phyloP scores from a whole-genome alignment of 2,888 invertebrate genomes.

The Apotomis turbidana region DNA sequence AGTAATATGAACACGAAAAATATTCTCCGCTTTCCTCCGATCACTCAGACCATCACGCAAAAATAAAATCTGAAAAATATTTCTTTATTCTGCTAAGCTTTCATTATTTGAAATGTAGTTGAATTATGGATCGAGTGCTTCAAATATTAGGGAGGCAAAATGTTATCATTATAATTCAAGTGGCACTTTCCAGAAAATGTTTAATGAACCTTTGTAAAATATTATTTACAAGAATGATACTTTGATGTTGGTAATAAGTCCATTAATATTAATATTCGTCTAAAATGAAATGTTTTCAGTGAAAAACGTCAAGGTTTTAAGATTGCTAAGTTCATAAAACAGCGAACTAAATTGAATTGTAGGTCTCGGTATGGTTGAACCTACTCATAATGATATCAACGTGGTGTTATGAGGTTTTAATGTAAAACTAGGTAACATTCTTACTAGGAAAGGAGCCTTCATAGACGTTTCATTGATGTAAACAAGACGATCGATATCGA shows the following conservation, averaged over 20 bases:
- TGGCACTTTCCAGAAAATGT: slow-evolving; percentile 7
- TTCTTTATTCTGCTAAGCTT: slow-evolving; percentile 63
- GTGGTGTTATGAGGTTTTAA: too few relatives aligned
- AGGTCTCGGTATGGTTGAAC: too few relatives aligned
- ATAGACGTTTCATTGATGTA: too few relatives aligned
- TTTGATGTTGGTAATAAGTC: slow-evolving; percentile 16
- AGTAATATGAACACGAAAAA: not conserved
- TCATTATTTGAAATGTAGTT: slow-evolving; percentile 61
- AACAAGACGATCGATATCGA: too few relatives aligned
- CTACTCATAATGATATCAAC: too few relatives aligned
- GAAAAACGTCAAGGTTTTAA: not conserved
- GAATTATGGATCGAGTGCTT: slow-evolving; percentile 48
- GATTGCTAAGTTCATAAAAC: not conserved
- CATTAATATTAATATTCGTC: slow-evolving; percentile 12
- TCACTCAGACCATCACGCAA: slow-evolving; percentile 48
- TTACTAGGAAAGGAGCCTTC: too few relatives aligned
- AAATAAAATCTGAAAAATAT: slow-evolving; percentile 63
- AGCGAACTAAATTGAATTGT: not conserved
- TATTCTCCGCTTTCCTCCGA: slow-evolving; percentile 15
- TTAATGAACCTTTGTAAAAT: slow-evolving; percentile 21
- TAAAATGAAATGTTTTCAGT: slow-evolving; percentile 3
- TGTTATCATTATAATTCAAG: slow-evolving; percentile 24
- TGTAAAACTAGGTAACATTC: too few relatives aligned
- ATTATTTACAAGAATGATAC: slow-evolving; percentile 6
- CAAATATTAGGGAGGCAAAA: slow-evolving; percentile 17